Evolutionary conservation across 2,797 vertebrate species (phyloP).

Genomic region (Acanthiza pusilla): DNA sequence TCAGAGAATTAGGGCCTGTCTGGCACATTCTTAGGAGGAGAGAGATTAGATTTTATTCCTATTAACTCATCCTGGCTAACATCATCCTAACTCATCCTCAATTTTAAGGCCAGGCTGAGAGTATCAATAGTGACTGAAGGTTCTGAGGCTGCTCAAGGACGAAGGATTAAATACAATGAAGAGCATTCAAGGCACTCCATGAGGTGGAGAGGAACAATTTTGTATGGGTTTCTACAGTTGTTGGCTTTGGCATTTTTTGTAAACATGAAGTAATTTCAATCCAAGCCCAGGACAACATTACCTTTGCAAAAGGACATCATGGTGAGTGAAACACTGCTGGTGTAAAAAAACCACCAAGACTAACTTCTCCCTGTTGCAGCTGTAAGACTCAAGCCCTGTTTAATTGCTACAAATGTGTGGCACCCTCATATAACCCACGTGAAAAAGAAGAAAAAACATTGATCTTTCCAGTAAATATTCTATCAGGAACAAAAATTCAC

Average conservation of each 20-base stretch:
- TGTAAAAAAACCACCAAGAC: background rate
- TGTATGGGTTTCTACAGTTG: background rate
- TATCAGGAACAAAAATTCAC: conserved; percentile 25
- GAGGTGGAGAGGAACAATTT: background rate
- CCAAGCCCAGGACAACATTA: background rate
- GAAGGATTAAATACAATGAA: background rate
- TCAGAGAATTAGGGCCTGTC: background rate
- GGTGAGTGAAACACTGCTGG: background rate
- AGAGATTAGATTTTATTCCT: background rate
- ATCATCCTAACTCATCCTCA: background rate
- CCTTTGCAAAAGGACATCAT: background rate
- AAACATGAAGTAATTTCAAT: background rate
- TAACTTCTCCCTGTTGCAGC: background rate
- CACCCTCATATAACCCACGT: background rate
- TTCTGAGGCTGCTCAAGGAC: background rate
- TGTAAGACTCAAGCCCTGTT: background rate
- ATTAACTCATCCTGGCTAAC: fast-evolving
- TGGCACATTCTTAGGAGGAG: background rate
- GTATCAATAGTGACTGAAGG: background rate
- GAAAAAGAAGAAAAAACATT: background rate
- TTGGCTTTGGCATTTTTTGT: background rate
- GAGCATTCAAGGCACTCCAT: fast-evolving
- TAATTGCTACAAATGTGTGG: background rate
- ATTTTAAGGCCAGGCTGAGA: background rate
- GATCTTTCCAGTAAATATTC: conserved; percentile 15